phyloP scores from a whole-genome alignment of 2,888 invertebrate genomes.

The Phyllotreta striolata region DNA sequence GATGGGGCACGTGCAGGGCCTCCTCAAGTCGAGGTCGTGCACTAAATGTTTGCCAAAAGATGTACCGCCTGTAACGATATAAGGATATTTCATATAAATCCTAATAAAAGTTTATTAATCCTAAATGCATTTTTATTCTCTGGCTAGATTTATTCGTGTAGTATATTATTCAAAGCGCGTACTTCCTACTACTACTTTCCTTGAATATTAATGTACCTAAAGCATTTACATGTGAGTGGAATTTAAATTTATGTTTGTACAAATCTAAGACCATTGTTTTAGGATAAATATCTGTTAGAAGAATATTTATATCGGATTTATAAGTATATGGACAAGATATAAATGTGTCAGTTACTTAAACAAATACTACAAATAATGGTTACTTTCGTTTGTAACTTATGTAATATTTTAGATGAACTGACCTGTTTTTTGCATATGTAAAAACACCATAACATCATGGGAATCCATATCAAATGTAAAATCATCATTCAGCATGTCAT shows the following conservation, averaged over 20 bases:
- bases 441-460: conserved; percentile 96
- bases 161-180: not conserved
- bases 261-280: no score
- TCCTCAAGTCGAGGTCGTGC: conserved; percentile 89
- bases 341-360: no score
- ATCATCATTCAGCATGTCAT: conserved; percentile 86
- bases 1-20: conserved; percentile 92
- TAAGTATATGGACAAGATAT: no score
- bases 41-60: conserved; percentile 97
- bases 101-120: no score
- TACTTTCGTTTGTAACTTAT: not conserved
- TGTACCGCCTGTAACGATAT: conserved; percentile 75
- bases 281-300: no score
- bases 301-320: no score
- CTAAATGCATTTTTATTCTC: no score
- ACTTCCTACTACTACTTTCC: not conserved
- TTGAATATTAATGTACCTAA: conserved; percentile 10
- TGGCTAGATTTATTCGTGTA: no score
- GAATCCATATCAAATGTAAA: conserved; percentile 90
- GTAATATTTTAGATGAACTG: not conserved
- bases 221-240: not conserved
- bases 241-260: no score
- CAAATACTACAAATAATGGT: not conserved
- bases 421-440: conserved; percentile 98
- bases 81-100: not conserved